phyloP scores from a whole-genome alignment of 2,888 invertebrate species.

The Anagyrus pseudococci region DNA sequence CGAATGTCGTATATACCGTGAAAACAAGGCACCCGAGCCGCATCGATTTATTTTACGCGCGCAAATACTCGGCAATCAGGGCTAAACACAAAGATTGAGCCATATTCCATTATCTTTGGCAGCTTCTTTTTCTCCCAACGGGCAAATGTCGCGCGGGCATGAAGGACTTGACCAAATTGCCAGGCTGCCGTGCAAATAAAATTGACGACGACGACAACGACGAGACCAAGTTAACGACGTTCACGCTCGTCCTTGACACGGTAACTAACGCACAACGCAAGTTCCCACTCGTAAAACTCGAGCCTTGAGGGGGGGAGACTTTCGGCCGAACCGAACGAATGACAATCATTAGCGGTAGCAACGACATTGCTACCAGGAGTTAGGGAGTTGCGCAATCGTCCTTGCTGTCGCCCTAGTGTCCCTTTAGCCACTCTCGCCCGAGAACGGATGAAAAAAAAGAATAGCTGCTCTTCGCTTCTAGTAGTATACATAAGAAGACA shows the following conservation, averaged over 20 bases:
- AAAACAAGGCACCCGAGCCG: constrained; percentile 41
- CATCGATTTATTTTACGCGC: background rate
- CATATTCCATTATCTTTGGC: constrained; percentile 15
- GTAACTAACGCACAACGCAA: background rate
- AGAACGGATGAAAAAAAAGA: background rate
- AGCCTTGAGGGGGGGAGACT: background rate
- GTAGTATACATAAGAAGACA: constrained; percentile 34
- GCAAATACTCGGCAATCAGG: constrained; percentile 1
- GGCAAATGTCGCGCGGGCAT: background rate
- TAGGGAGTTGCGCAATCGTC: background rate
- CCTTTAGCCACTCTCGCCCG: background rate
- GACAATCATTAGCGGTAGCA: background rate
- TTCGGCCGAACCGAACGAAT: background rate
- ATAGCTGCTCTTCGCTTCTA: background rate
- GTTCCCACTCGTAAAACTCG: background rate
- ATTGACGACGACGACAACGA: background rate
- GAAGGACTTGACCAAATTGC: too few species aligned
- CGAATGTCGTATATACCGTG: background rate
- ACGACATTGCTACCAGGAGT: background rate
- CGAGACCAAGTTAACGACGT: background rate
- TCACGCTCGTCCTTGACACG: background rate
- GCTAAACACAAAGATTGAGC: constrained; percentile 25
- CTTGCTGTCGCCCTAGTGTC: background rate
- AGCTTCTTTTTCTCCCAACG: background rate
- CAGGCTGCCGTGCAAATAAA: background rate